Base-by-base conservation (phyloP, 2,797 vertebrate species). In the Cynodonichthys magdalenae region DNA sequence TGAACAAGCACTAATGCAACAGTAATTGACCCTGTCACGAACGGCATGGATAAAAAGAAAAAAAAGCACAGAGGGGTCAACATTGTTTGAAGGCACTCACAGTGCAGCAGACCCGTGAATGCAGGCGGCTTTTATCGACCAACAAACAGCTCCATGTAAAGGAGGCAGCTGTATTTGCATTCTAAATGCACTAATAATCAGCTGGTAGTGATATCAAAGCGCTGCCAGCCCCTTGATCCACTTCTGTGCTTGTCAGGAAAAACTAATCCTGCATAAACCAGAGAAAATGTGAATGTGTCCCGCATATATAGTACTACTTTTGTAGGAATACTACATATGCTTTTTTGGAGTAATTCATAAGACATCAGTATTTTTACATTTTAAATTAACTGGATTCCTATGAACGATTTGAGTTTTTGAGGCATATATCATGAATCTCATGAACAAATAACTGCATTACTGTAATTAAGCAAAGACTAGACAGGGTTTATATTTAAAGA, bases 381-480 rank as follows among this genome's bases (percentile, higher is more conserved):
- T 27, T 51, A 59, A 62, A 81, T 83, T 68, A 80, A 76, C 74
- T 56, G 63, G 57, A 75, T 72, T 72, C 76, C 63, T 86, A 66
- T 78, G 66, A 70, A 68, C 2, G 36, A 39, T 11, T 39, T 39
- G 10, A 82, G 90, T 89, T 89, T 87, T 83, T 84, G 75, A 88
- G 80, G 65, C 79, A 85, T 92, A 28, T 90, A 90, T 92, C 87
- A 91, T 90, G 66, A 74, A 90, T 87, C 50, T 27, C n/a, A 19
- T 62, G 79, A 69, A 84, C 69, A 81, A 66, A 90, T 81, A 79
- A 81, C 19, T 3, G 31, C 54, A 49, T 77, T 87, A 34, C 31
- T 6, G 31, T 31, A 85, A 89, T 87, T 79, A 89, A 83, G 71
- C 81, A 71, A 74, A 73, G 81, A 90, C 81, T 81, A 66, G 77